Percentiles rank a stretch among this genome's conserved stretches.
These are phyloP conservation scores for Etheostoma perlongum DNA, from an alignment of 2,797 vertebrate genomes.

Conservation along the genomic window DNA sequence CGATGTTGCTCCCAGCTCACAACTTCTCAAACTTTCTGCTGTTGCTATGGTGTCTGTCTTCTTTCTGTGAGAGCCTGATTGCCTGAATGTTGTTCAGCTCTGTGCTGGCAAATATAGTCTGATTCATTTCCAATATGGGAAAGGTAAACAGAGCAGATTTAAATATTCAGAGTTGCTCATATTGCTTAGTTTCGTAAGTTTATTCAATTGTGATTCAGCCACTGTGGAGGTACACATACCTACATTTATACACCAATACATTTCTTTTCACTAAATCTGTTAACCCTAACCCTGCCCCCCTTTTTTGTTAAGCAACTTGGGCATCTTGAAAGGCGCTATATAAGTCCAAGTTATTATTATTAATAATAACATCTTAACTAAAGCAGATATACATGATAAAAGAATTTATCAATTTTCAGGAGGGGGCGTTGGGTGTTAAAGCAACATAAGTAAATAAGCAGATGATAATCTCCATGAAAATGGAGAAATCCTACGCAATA, in stretches of 20 bases:
- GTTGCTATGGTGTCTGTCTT: conserved; percentile 87
- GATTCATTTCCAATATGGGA: conserved; percentile 33
- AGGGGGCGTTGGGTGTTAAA: not conserved
- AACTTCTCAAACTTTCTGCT: conserved; percentile 85
- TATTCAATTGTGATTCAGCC: conserved; percentile 1
- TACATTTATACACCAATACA: not conserved
- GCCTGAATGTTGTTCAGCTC: conserved; percentile 57
- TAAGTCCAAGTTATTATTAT: no score
- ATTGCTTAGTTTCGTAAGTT: conserved; percentile 1
- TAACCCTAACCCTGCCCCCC: no score
- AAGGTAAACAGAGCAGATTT: conserved; percentile 46
- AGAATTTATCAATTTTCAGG: not conserved
- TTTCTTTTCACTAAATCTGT: no score
- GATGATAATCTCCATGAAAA: no score
- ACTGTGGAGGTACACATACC: not conserved
- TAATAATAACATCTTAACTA: not conserved
- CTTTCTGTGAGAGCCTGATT: conserved; percentile 52
- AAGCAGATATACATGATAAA: not conserved
- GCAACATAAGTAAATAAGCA: not conserved
- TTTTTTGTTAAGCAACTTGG: no score
- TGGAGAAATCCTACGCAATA: not conserved
- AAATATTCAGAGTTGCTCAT: conserved; percentile 22
- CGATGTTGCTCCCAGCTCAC: conserved; percentile 78
- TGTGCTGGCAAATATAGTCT: conserved; percentile 46
- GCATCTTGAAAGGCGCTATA: no score